Conservation (phyloP, 2,888 invertebrate genomes). For the Synanthedon formicaeformis region DNA sequence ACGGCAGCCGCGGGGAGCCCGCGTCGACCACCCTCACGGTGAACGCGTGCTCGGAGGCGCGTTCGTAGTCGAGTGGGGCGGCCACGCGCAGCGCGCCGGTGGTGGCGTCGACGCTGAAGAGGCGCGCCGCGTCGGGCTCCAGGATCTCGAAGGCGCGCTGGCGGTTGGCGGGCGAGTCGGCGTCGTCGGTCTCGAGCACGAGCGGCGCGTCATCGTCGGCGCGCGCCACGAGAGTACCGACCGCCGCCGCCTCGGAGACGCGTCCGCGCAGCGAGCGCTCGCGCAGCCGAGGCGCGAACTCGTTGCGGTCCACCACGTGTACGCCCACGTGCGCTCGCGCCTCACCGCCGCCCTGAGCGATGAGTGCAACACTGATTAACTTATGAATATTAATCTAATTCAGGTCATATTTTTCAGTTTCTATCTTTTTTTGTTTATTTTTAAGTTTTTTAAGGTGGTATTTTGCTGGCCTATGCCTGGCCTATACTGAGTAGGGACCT, state of each 20-base stretch:
- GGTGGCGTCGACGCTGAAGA: constrained; percentile 87
- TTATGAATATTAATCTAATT: constrained; percentile 1
- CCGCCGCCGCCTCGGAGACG: constrained; percentile 79
- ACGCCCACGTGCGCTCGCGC: constrained; percentile 80
- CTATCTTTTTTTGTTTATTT: too few species aligned
- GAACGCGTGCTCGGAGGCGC: constrained; percentile 77
- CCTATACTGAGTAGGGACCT: too few species aligned
- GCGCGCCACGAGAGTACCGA: constrained; percentile 77
- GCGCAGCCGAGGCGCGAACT: constrained; percentile 81
- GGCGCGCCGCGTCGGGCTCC: constrained; percentile 80
- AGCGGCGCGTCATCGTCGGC: constrained; percentile 70
- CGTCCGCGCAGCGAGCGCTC: constrained; percentile 77
- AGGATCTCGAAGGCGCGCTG: constrained; percentile 87
- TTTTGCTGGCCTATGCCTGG: too few species aligned
- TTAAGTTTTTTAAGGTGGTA: too few species aligned
- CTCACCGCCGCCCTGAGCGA: constrained; percentile 67
- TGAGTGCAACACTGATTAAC: too few species aligned
- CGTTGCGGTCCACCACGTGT: constrained; percentile 90
- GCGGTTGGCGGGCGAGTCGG: constrained; percentile 88
- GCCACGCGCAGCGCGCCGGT: constrained; percentile 89
- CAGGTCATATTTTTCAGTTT: neutral
- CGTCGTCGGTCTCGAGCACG: constrained; percentile 86
- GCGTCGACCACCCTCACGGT: constrained; percentile 87
- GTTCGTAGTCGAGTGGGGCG: constrained; percentile 84
- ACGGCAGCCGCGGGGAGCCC: constrained; percentile 85